Conservation (phyloP, 2,888 invertebrate species). For the Drosophila ochracea region DNA sequence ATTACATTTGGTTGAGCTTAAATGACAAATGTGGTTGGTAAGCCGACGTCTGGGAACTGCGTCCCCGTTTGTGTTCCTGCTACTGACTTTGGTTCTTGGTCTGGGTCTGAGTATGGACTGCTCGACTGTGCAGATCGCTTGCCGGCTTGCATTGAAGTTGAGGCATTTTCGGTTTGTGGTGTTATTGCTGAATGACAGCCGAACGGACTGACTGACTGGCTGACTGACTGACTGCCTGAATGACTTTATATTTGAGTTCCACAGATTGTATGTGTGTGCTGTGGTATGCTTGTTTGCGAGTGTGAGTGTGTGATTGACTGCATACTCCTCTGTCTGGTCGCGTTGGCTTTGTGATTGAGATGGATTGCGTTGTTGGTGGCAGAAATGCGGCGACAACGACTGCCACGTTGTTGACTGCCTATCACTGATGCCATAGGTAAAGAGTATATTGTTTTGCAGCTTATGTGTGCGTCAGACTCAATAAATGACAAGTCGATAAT, state of each 20-base stretch:
- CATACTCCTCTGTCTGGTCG: conserved; percentile 53
- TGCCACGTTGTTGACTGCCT: conserved; percentile 43
- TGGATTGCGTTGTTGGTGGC: conserved; percentile 64
- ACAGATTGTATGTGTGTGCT: conserved; percentile 7
- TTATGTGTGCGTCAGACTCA: not conserved
- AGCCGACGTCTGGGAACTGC: conserved; percentile 64
- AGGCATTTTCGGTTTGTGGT: conserved; percentile 71
- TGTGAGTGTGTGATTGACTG: conserved; percentile 28
- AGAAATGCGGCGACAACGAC: conserved; percentile 54
- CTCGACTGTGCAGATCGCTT: conserved; percentile 39
- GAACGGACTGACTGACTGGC: conserved; percentile 34
- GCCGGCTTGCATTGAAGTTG: conserved; percentile 59
- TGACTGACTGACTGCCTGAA: conserved; percentile 40
- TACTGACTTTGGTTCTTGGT: not conserved
- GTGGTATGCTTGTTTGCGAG: conserved; percentile 12
- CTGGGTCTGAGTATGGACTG: conserved; percentile 7
- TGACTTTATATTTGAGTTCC: conserved; percentile 45
- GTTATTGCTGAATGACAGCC: conserved; percentile 69
- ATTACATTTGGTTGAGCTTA: conserved; percentile 78
- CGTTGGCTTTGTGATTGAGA: conserved; percentile 72
- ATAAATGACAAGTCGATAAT: not conserved
- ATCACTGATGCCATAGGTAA: conserved; percentile 3
- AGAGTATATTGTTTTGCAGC: not conserved
- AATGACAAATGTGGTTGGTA: conserved; percentile 79
- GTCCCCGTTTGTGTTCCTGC: not conserved